phyloP scores from a whole-genome alignment of 2,113 vertebrate genomes.

The Eublepharis macularius region DNA sequence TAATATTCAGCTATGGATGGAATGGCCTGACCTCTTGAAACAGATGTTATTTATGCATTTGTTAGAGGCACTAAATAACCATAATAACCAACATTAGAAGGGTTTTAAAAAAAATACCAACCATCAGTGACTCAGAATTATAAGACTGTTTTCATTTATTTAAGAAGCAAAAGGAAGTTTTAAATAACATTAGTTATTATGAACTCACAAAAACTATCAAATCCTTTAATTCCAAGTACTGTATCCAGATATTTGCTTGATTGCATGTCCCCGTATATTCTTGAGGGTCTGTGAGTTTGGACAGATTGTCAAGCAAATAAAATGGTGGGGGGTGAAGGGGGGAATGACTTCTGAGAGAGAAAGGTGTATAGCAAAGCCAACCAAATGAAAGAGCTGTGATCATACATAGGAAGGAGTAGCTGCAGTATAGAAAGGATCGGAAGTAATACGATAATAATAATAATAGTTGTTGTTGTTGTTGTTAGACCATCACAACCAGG shows the following conservation, averaged over 20 bases:
- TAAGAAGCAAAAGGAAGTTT: conserved; percentile 16
- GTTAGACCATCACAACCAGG: too few species aligned
- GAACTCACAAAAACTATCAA: conserved; percentile 5
- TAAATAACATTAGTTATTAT: conserved; percentile 23
- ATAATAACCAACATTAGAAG: neutral
- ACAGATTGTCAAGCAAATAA: neutral
- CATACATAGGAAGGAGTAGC: neutral
- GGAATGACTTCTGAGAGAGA: neutral
- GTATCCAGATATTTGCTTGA: neutral
- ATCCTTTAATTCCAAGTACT: conserved; percentile 10
- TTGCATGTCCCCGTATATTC: neutral
- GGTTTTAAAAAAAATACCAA: neutral
- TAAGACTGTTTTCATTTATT: neutral
- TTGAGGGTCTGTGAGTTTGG: neutral
- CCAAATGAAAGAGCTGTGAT: neutral
- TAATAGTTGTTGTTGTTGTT: too few species aligned
- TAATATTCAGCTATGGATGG: neutral
- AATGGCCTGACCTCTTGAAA: conserved; percentile 8
- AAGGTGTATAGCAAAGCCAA: neutral
- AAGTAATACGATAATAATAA: too few species aligned
- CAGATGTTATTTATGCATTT: conserved; percentile 36
- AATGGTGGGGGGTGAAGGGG: too few species aligned
- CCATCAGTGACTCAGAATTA: neutral
- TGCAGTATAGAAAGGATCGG: neutral
- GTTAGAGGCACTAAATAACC: conserved; percentile 19